phyloP scores from a whole-genome alignment of 2,113 vertebrate species.

The Odontesthes bonariensis region DNA sequence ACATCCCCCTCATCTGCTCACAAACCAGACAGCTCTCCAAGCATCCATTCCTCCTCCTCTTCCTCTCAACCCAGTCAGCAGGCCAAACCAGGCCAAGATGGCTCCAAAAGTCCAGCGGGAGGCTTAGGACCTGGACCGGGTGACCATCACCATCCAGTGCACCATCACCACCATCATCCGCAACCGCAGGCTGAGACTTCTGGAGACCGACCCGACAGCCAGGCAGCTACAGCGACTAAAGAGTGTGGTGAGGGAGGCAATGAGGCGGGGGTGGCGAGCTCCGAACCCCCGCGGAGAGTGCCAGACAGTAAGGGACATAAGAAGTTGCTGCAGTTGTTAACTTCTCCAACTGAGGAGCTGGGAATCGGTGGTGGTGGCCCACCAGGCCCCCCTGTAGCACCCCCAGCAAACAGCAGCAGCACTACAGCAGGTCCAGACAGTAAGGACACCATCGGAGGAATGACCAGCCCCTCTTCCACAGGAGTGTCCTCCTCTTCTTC shows the following conservation, averaged over 20 bases:
- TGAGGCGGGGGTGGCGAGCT: slow-evolving; percentile 74
- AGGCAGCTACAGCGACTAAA: slow-evolving; percentile 80
- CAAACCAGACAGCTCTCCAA: slow-evolving; percentile 92
- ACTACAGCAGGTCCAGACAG: slow-evolving; percentile 80
- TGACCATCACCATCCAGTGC: slow-evolving; percentile 73
- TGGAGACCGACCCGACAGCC: slow-evolving; percentile 88
- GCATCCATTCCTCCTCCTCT: slow-evolving; percentile 83
- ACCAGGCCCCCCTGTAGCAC: slow-evolving; percentile 75
- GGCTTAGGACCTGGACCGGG: slow-evolving; percentile 57
- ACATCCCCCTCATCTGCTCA: slow-evolving; percentile 88
- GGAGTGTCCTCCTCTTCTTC: slow-evolving; percentile 94
- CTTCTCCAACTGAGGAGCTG: slow-evolving; percentile 93
- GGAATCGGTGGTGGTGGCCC: slow-evolving; percentile 83
- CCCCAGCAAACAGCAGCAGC: slow-evolving; percentile 78
- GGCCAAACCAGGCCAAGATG: slow-evolving; percentile 68
- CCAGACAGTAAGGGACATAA: slow-evolving; percentile 94
- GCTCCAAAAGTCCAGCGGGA: slow-evolving; percentile 87
- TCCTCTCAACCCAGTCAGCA: slow-evolving; percentile 77
- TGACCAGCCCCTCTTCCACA: slow-evolving; percentile 93
- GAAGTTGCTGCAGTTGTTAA: slow-evolving; percentile 95
- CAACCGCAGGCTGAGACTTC: slow-evolving; percentile 88
- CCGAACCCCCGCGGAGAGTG: slow-evolving; percentile 85
- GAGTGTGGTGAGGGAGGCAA: slow-evolving; percentile 86
- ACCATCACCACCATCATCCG: slow-evolving; percentile 75
- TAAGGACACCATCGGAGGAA: slow-evolving; percentile 88